phyloP scores from a whole-genome alignment of 2,113 vertebrate genomes.

The Sclerurus mexicanus region DNA sequence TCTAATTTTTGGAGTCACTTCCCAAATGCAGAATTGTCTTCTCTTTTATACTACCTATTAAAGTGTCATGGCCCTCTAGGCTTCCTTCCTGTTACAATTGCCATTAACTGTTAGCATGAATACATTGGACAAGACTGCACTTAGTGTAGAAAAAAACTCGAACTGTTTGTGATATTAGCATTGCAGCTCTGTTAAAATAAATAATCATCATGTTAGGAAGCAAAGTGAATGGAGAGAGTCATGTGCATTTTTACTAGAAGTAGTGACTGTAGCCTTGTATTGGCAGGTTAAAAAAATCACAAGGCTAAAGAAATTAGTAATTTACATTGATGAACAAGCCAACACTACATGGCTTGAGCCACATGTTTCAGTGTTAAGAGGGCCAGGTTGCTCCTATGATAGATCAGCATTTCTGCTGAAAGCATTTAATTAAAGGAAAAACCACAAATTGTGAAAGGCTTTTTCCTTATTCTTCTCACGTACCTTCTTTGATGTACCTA shows the following conservation, averaged over 20 bases:
- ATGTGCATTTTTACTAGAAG: background rate
- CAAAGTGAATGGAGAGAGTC: background rate
- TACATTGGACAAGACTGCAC: background rate
- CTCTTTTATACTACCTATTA: background rate
- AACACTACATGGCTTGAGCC: background rate
- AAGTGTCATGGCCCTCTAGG: background rate
- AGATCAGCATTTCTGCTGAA: background rate
- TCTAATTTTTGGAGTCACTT: background rate
- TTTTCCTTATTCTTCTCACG: background rate
- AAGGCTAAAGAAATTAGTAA: background rate
- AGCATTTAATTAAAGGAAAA: background rate
- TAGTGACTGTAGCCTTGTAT: background rate
- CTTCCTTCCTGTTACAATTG: background rate
- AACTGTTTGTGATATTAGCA: background rate
- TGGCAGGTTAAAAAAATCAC: background rate
- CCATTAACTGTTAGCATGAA: background rate
- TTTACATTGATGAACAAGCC: background rate
- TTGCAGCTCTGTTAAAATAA: background rate
- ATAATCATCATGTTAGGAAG: background rate
- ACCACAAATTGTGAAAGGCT: rapidly evolving
- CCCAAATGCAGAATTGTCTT: background rate
- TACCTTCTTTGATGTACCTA: background rate
- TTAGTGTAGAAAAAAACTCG: background rate
- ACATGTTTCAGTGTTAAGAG: background rate
- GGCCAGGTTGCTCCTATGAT: background rate